Evolutionary conservation across 1,140 invertebrate genomes (phyloP).

Genomic region (Drosophila sulfurigaster): DNA sequence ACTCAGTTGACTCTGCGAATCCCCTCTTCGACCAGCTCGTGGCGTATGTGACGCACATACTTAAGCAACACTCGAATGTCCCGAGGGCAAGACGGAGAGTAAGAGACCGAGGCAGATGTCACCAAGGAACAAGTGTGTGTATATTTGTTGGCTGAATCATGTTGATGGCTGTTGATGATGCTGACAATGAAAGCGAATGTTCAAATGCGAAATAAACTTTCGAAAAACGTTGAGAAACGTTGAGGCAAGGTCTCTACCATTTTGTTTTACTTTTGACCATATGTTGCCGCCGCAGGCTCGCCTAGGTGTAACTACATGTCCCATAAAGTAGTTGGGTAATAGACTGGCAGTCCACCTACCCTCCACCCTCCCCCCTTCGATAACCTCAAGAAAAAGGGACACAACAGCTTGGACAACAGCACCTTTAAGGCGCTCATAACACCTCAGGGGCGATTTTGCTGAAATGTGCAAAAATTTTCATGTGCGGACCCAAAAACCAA

Average conservation of each 20-base stretch:
- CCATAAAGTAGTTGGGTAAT: slow-evolving; percentile 78
- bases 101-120: slow-evolving; percentile 59
- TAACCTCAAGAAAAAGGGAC: slow-evolving; percentile 56
- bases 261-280: slow-evolving; percentile 60
- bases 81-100: slow-evolving; percentile 27
- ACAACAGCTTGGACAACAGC: slow-evolving; percentile 33
- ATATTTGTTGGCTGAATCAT: slow-evolving; percentile 35
- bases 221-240: slow-evolving; percentile 63
- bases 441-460: slow-evolving; percentile 79
- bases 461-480: slow-evolving; percentile 82
- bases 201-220: slow-evolving; percentile 69
- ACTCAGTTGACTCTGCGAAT: slow-evolving; percentile 2
- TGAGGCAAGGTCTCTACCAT: slow-evolving; percentile 1
- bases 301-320: slow-evolving; percentile 77
- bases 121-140: slow-evolving; percentile 18
- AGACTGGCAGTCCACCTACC: slow-evolving; percentile 46
- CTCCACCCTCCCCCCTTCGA: too few relatives aligned
- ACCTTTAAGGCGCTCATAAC: slow-evolving; percentile 70
- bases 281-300: slow-evolving; percentile 69
- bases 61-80: slow-evolving; percentile 62
- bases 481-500: slow-evolving; percentile 60
- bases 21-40: slow-evolving; percentile 24
- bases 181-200: slow-evolving; percentile 58
- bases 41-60: slow-evolving; percentile 79
- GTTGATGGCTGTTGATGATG: slow-evolving; percentile 72